phyloP scores from a whole-genome alignment of 2,113 vertebrate species.

The Xenopus tropicalis region DNA sequence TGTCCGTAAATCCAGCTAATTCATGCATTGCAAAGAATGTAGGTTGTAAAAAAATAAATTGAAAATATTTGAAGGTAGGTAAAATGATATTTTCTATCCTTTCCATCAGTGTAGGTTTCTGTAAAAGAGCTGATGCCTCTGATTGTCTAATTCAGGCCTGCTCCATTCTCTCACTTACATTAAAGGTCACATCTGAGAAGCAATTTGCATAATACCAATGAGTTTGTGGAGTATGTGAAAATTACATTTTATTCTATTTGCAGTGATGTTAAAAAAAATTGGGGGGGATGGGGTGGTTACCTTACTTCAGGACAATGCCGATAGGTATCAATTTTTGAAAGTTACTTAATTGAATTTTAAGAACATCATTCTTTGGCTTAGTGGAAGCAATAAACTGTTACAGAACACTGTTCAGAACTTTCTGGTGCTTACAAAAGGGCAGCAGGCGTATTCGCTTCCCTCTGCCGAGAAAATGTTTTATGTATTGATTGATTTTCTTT shows the following conservation, averaged over 20 bases:
- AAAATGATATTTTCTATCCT: constrained; percentile 9
- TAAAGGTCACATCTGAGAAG: constrained; percentile 32
- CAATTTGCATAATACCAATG: constrained; percentile 33
- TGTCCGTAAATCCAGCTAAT: constrained; percentile 11
- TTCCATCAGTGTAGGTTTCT: not conserved
- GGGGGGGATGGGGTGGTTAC: not conserved
- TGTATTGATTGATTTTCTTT: too few relatives aligned
- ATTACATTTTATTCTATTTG: constrained; percentile 19
- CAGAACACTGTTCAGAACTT: too few relatives aligned
- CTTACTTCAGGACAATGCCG: not conserved
- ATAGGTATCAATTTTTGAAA: too few relatives aligned
- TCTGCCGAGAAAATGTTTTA: too few relatives aligned
- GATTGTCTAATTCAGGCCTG: constrained; percentile 29
- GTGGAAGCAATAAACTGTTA: too few relatives aligned
- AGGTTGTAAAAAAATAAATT: constrained; percentile 37
- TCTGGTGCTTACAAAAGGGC: too few relatives aligned
- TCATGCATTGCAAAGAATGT: not conserved
- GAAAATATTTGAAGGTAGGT: constrained; percentile 2
- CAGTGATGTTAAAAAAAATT: not conserved
- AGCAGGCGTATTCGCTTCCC: too few relatives aligned
- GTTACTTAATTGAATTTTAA: too few relatives aligned
- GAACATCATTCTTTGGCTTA: too few relatives aligned
- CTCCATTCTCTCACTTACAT: constrained; percentile 20
- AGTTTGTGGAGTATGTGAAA: constrained; percentile 31
- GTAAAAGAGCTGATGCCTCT: constrained; percentile 10